Evolutionary conservation across 2,113 vertebrate species (phyloP).

Genomic region (Mixornis gularis): DNA sequence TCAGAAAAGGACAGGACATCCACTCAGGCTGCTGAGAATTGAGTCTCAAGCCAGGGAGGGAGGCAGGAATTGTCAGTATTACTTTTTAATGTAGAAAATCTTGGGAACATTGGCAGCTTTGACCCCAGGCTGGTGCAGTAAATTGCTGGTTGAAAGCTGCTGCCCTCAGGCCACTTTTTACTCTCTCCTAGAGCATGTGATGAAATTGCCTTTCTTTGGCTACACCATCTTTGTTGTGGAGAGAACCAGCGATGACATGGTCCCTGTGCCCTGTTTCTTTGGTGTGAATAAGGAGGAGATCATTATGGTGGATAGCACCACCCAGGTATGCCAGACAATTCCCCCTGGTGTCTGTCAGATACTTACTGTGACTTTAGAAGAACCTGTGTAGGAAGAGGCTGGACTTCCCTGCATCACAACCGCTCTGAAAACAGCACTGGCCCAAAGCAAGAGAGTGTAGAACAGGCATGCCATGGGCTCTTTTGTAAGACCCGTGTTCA

Average conservation of each 20-base stretch:
- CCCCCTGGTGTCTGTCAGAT: not conserved
- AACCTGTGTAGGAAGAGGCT: not conserved
- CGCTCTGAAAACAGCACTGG: not conserved
- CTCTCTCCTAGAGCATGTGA: conserved; percentile 66
- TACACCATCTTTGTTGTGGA: conserved; percentile 73
- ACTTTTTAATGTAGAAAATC: not conserved
- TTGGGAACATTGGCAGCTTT: not conserved
- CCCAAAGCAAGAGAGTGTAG: not conserved
- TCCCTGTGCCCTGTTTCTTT: conserved; percentile 74
- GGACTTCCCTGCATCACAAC: not conserved
- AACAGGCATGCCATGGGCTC: not conserved
- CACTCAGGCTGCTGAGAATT: not conserved
- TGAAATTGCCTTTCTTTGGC: conserved; percentile 79
- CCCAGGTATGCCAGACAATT: conserved; percentile 73
- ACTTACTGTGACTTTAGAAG: not conserved
- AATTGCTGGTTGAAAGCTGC: not conserved
- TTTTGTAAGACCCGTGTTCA: not conserved
- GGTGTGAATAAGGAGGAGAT: conserved; percentile 77
- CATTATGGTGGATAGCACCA: conserved; percentile 66
- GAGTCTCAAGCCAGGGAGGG: not conserved
- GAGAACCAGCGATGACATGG: conserved; percentile 67
- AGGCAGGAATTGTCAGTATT: not conserved
- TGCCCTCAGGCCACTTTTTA: not conserved
- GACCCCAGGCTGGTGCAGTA: not conserved
- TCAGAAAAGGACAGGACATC: not conserved